Base-by-base conservation (phyloP, 2,888 invertebrate genomes). In the Drosophila pegasa region DNA sequence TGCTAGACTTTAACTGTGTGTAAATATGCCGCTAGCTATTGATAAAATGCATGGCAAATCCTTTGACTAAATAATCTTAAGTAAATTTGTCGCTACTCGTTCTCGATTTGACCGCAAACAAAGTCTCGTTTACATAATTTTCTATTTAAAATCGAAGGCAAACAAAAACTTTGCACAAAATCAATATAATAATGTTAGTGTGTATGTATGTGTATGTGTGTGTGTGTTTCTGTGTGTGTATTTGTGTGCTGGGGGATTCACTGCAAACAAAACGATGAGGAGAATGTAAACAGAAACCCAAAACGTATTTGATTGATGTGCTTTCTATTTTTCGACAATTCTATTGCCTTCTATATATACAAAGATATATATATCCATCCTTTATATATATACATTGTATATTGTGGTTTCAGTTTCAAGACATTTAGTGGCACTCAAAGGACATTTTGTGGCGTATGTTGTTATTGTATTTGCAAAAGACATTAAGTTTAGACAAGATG, bases 221-320 rank as follows among this genome's bases (percentile, higher is more conserved):
- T 37, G 18, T 35, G 1, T 66, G 62, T 71, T 2, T 45, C 0
- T 10, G n/a, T 20, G 27, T 54, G 10, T 35, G 20, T 41, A n/a
- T 50, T 35, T 50, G 43, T 22, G 25, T 41, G 47, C 50, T 71
- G 65, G 58, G 54, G 70, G 47, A 68, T 71, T 80, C 70, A 51
- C 33, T 47, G 55, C 56, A 76, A 72, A 64, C 61, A 55, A 75
- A 68, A 35, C 62, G 50, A 52, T 54, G 37, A 27, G 37, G 22
- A 52, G 63, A 77, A 58, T 77, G 80, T 72, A 80, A 83, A 83
- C 83, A 81, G 67, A 61, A 65, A 80, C 57, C 33, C 55, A 80
- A 76, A 76, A 75, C 71, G 56, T 71, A 74, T 74, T 82, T 84
- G 84, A 82, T 82, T 84, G 84, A 84, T 84, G 66, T 78, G 76